A percentile compares a stretch with the other conserved stretches of the same genome.
Evolutionary conservation across 1,140 invertebrate species (phyloP).

Genomic region (Heterodera schachtii): DNA sequence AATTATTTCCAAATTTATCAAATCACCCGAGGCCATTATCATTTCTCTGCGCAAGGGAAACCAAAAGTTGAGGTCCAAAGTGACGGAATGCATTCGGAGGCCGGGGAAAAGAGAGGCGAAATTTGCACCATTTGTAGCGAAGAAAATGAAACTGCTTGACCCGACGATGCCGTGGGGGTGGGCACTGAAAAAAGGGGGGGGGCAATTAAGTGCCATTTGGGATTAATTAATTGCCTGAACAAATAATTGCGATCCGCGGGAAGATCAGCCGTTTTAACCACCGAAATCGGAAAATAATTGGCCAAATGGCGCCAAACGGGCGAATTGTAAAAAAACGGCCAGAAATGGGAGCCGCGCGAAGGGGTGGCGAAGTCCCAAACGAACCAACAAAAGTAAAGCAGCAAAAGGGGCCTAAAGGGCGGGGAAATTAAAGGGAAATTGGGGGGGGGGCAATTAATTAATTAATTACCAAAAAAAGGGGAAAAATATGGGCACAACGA

Average conservation of each 20-base stretch:
- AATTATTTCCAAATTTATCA: neutral
- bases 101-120: slow-evolving; percentile 80
- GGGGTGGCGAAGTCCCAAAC: slow-evolving; percentile 7
- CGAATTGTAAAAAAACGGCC: slow-evolving; percentile 7
- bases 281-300: slow-evolving; percentile 67
- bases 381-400: slow-evolving; percentile 21
- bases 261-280: slow-evolving; percentile 68
- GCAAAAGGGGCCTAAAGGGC: slow-evolving; percentile 11
- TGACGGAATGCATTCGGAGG: slow-evolving; percentile 75
- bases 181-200: slow-evolving; percentile 44
- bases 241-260: slow-evolving; percentile 68
- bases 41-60: slow-evolving; percentile 80
- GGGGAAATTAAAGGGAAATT: neutral
- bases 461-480: slow-evolving; percentile 23
- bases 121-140: slow-evolving; percentile 76
- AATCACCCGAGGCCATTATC: slow-evolving; percentile 60
- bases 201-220: neutral
- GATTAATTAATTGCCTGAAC: slow-evolving; percentile 59
- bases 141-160: slow-evolving; percentile 62
- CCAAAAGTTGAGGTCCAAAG: slow-evolving; percentile 78
- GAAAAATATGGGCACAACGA: neutral
- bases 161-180: slow-evolving; percentile 79
- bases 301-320: slow-evolving; percentile 54
- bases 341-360: neutral
- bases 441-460: too few species aligned